phyloP scores from a whole-genome alignment of 2,888 invertebrate genomes.

The Phalera bucephala region DNA sequence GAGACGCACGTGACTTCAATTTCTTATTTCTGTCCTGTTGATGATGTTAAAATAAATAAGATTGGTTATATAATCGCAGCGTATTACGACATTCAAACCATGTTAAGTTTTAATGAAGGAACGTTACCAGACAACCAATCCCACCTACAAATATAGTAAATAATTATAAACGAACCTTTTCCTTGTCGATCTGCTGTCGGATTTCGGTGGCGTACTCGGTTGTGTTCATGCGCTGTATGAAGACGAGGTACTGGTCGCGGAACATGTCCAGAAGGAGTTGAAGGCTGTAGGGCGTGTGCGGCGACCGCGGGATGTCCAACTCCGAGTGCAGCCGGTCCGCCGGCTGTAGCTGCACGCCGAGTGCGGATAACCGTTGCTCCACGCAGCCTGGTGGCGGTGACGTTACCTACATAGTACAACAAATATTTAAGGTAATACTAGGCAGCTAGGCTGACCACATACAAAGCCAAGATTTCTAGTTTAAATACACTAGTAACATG shows the following conservation, averaged over 20 bases:
- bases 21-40: constrained; percentile 89
- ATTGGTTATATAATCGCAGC: not conserved
- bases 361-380: constrained; percentile 93
- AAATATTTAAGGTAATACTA: no score
- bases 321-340: constrained; percentile 88
- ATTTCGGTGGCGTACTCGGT: constrained; percentile 89
- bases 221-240: constrained; percentile 92
- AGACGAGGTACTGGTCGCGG: constrained; percentile 92
- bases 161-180: constrained; percentile 85
- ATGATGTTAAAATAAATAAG: constrained; percentile 21
- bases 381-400: constrained; percentile 96
- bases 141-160: no score
- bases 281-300: constrained; percentile 92
- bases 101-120: no score
- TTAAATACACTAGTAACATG: no score
- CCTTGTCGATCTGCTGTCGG: constrained; percentile 89
- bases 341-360: constrained; percentile 87
- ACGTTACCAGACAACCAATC: no score
- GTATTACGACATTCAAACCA: no score
- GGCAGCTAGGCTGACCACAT: not conserved
- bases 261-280: constrained; percentile 94
- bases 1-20: constrained; percentile 92
- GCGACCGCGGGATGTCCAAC: constrained; percentile 90
- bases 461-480: no score
- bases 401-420: constrained; percentile 80